Evolutionary conservation across 2,797 vertebrate genomes (phyloP).

Genomic region (Gorsachius magnificus): DNA sequence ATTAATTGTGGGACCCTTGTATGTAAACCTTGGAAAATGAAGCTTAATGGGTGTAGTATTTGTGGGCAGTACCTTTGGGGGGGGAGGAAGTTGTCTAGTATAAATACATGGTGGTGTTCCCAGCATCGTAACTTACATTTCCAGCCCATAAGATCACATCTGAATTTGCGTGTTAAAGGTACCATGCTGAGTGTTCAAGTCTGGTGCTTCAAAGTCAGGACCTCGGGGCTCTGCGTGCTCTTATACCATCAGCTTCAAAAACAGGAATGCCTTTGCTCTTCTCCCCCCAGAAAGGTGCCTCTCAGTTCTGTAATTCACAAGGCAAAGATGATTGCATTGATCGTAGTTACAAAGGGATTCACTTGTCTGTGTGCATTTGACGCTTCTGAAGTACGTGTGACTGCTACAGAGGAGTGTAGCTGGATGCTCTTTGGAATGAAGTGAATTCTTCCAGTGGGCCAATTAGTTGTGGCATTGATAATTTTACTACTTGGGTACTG

Average conservation of each 20-base stretch:
- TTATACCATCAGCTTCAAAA: not conserved
- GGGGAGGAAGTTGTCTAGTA: not conserved
- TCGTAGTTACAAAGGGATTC: not conserved
- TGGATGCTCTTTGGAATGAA: not conserved
- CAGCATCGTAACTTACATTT: not conserved
- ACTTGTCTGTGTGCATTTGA: not conserved
- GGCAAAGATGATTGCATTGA: not conserved
- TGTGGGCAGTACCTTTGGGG: not conserved
- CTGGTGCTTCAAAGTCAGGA: not conserved
- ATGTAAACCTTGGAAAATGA: not conserved
- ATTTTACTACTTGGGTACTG: not conserved
- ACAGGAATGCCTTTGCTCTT: not conserved
- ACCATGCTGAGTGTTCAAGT: not conserved
- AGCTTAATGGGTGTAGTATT: not conserved
- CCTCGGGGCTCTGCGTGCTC: not conserved
- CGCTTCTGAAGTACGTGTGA: not conserved
- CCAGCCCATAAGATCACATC: not conserved
- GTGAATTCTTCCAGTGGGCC: not conserved
- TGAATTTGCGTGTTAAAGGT: not conserved
- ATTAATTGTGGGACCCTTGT: constrained; percentile 15
- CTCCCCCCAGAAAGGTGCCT: not conserved
- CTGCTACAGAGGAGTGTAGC: not conserved
- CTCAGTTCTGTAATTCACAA: not conserved
- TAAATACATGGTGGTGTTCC: not conserved
- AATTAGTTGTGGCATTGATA: not conserved